A percentile compares a stretch with the other conserved stretches of the same genome.
These are phyloP conservation scores for Sebastes hubbsi DNA, from an alignment of 2,797 vertebrate genomes.

Conservation along the genomic window DNA sequence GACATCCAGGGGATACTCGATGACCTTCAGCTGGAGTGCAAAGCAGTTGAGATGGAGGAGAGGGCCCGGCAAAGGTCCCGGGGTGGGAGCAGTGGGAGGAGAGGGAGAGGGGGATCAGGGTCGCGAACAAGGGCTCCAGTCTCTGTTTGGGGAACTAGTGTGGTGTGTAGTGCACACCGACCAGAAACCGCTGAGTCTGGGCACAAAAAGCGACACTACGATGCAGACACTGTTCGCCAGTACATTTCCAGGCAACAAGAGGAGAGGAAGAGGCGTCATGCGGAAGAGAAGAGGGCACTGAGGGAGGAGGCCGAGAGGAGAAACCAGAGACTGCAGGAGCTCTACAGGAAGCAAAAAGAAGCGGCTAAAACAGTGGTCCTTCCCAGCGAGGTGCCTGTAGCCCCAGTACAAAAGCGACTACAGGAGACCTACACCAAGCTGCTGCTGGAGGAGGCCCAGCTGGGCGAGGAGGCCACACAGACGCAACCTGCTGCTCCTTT, in stretches of 20 bases:
- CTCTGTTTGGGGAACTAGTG: constrained; percentile 53
- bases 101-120: constrained; percentile 69
- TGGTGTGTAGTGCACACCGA: constrained; percentile 76
- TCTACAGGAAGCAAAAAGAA: constrained; percentile 92
- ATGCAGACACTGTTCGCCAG: constrained; percentile 90
- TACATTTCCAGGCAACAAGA: constrained; percentile 94
- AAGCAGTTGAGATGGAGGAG: constrained; percentile 52
- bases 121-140: constrained; percentile 63
- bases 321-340: constrained; percentile 92
- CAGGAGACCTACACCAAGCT: constrained; percentile 92
- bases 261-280: constrained; percentile 89
- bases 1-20: constrained; percentile 94
- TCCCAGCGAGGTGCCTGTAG: constrained; percentile 68
- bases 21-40: constrained; percentile 89
- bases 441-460: constrained; percentile 83
- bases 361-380: constrained; percentile 54
- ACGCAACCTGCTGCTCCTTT: constrained; percentile 34
- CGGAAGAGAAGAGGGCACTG: constrained; percentile 89
- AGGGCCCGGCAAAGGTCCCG: constrained; percentile 54
- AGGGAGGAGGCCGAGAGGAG: constrained; percentile 91
- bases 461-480: constrained; percentile 76
- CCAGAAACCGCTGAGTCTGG: constrained; percentile 77
- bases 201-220: constrained; percentile 92
- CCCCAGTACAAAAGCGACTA: constrained; percentile 79
- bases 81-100: constrained; percentile 36